Base-by-base conservation (phyloP, 2,888 invertebrate genomes). In the Meteorus colon region DNA sequence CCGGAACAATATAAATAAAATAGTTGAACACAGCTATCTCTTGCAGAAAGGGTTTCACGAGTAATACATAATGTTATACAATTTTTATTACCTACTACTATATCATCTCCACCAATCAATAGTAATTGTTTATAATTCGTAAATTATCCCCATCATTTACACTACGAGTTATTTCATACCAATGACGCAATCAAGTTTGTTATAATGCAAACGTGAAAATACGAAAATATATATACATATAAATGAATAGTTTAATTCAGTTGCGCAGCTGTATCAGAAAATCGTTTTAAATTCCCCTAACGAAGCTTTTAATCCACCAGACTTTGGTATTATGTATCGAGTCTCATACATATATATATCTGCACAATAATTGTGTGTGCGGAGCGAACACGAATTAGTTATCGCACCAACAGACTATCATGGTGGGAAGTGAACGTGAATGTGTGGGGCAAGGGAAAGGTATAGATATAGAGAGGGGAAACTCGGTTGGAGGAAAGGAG, bases 231-330 rank as follows among this genome's bases (percentile, higher is more conserved):
- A 12, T 41, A 41, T 12, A 12, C 6, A 12, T 41, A 41, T 41
- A 4, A 55, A 55, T 24, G 19, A 24, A 55, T 8, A 55, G 19
- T 55, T 55, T 69, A 55, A 69, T 69, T 69, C 12, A 51, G 34
- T 55, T 55, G 55, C 19, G 29, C 19, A 19, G 34, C 34, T 69
- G 69, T 31, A 69, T 19, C 31, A 69, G 55, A 48, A 55, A 69
- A 69, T 69, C 69, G 55, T 69, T 69, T 60, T 59, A 60, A 70
- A 59, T 59, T 55, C 55, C 48, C 70, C 60, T 59, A 59, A 70
- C 70, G 70, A 70, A 70, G 70, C 70, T 60, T 70, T 70, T 70
- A 70, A 70, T 70, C 70, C 70, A 37, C 59, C 55, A 34, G 59
- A 70, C 60, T 41, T 41, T 37, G 70, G 19, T 55, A 55, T 55